Base-by-base conservation (phyloP, 2,797 vertebrate species). In the Alca torda region DNA sequence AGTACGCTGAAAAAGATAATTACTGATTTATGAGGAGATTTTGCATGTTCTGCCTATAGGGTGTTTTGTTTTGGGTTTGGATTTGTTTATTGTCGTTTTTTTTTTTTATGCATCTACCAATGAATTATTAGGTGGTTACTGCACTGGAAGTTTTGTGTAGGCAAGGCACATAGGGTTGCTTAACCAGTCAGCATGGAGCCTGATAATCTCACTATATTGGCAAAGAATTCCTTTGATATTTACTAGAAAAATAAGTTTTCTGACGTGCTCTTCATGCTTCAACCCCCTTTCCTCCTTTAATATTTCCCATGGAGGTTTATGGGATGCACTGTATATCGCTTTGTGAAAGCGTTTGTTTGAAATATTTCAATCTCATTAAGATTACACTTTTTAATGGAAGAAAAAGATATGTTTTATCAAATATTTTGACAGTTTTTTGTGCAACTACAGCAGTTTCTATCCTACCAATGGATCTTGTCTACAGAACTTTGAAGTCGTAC, bases 91-190 rank as follows among this genome's bases (percentile, higher is more conserved):
- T 41, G 39, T 26, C 9, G 37, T 37, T 37, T 37, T 39, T 64
- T 33, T 33, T 78, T 80, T 94, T 93, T 75, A 93, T 65, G 69
- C 57, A 81, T 91, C 41, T 72, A 59, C 13, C 41, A 88, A 16
- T 86, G 82, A 93, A 87, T 94, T 95, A 84, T 93, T 78, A 78
- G 76, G 53, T 92, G 68, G 76, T 69, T 91, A 63, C 65, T 84
- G 31, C 31, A 23, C 26, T 89, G 56, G 11, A 80, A 85, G 65
- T 72, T 92, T 83, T 87, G 13, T 61, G 77, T 67, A 89, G 82
- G 46, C 70, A 79, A 74, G 46, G 33, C 63, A n/a, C 59, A 56
- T 9, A 45, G 35, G 11, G 18, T 63, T 95, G 65, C 77, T 67
- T 57, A 84, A 73, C 43, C 26, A 39, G 39, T 64, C 76, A 39